Base-by-base conservation (phyloP, 1,140 invertebrate species). In the Frieseomelitta varia region DNA sequence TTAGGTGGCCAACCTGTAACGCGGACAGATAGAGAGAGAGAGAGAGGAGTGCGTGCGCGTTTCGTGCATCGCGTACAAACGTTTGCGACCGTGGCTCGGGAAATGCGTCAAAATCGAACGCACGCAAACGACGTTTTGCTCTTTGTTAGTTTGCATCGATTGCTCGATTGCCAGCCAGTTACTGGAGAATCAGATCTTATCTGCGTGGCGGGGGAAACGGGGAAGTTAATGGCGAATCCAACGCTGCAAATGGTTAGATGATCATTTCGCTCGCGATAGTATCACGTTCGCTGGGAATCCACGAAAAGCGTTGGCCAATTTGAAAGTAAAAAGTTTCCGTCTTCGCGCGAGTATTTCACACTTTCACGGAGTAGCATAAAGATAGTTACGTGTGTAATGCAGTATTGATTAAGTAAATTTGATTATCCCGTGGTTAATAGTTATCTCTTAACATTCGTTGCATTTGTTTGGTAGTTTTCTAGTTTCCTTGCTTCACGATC, bases 61-160 rank as follows among this genome's bases (percentile, higher is more conserved):
- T 63, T 68, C 68, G 80, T 68, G 30, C 79, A 67, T 55, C 47
- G 47, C 69, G 47, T 73, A 27, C 69, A 27, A 82, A 76, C 51
- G 80, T 53, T 65, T 55, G 8, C 47, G 12, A n/a, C 51, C 10
- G 30, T 4, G 19, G 15, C 19, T 51, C 58, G 8, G 51, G 24
- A 63, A 69, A 67, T 39, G 47, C 69, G 24, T 87, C 63, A 53
- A 87, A 84, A 87, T 87, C 71, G 55, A 74, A 63, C 47, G 19
- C n/a, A 8, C n/a, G 24, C 17, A 21, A 30, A 68, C 19, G 73
- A 77, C 63, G 27, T 58, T 69, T 83, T 27, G 27, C 81, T 75
- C 63, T 69, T 83, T 53, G 73, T 68, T 65, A 67, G 19, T 27
- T 56, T 30, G 11, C 11, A n/a, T 67, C 65, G 39, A 82, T 77